Evolutionary conservation across 2,888 invertebrate genomes (phyloP).

Genomic region (Tromatobia lineatoria): DNA sequence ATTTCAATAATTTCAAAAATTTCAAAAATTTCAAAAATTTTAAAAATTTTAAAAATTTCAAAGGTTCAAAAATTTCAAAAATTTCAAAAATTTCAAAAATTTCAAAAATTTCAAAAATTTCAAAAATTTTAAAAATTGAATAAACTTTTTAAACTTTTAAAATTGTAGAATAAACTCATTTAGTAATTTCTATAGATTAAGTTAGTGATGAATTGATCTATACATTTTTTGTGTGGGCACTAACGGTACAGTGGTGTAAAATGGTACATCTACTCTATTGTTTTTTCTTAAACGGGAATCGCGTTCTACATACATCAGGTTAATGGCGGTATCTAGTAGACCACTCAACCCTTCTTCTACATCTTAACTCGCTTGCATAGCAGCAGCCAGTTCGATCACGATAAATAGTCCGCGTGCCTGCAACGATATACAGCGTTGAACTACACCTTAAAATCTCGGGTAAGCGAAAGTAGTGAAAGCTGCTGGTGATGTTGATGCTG

Average conservation of each 20-base stretch:
- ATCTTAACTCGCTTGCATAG: neutral
- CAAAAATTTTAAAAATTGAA: too few species aligned
- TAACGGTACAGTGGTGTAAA: neutral
- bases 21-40: too few species aligned
- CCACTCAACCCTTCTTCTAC: too few species aligned
- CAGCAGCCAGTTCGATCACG: slow-evolving; percentile 34
- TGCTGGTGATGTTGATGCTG: slow-evolving; percentile 45
- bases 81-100: too few species aligned
- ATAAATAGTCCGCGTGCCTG: slow-evolving; percentile 46
- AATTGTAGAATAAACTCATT: too few species aligned
- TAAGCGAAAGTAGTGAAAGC: slow-evolving; percentile 85
- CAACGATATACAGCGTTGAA: slow-evolving; percentile 57
- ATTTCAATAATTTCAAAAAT: too few species aligned
- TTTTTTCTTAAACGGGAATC: neutral
- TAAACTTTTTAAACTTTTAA: too few species aligned
- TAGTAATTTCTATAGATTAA: too few species aligned
- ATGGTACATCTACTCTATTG: neutral
- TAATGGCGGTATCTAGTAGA: neutral
- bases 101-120: too few species aligned
- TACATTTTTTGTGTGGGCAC: neutral
- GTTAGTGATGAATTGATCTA: neutral
- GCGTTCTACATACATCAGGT: neutral
- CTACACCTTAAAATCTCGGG: slow-evolving; percentile 80
- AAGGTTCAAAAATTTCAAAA: too few species aligned
- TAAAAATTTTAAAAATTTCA: too few species aligned